Percentiles rank a stretch among this genome's conserved stretches.
Evolutionary conservation across 2,797 vertebrate genomes (phyloP).

Genomic region (Eupleurogrammus muticus): DNA sequence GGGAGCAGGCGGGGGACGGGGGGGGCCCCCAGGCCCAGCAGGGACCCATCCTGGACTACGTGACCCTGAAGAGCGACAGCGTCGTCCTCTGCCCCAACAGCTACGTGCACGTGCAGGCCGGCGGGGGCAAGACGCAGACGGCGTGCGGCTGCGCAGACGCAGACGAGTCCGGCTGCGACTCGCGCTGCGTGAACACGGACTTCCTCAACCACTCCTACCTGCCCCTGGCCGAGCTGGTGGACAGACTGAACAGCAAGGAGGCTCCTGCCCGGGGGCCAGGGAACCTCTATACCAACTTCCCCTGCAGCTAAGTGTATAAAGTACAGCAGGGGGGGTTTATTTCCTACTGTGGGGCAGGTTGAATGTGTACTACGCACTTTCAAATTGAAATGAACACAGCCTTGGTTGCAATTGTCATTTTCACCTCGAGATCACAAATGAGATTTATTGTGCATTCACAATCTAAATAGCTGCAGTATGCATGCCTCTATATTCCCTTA

Average conservation of each 20-base stretch:
- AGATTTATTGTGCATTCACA: too few relatives aligned
- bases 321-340: neutral
- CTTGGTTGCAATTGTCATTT: neutral
- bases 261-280: conserved; percentile 16
- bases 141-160: conserved; percentile 19
- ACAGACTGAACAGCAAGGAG: conserved; percentile 17
- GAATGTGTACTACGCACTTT: neutral
- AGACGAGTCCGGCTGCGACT: conserved; percentile 8
- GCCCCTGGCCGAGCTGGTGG: conserved; percentile 50
- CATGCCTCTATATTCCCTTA: too few relatives aligned
- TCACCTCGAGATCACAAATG: too few relatives aligned
- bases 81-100: conserved; percentile 59
- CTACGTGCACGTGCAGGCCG: conserved; percentile 63
- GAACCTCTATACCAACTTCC: conserved; percentile 76
- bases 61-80: conserved; percentile 76
- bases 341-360: conserved; percentile 3
- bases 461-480: too few relatives aligned
- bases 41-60: conserved; percentile 77
- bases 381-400: neutral
- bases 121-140: conserved; percentile 10
- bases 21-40: conserved; percentile 5
- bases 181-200: conserved; percentile 42
- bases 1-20: conserved; percentile 8
- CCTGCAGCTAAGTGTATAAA: conserved; percentile 29
- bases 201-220: conserved; percentile 83